Percentiles rank a stretch among this genome's conserved stretches.
These are phyloP conservation scores for Antheraea yamamai DNA, from an alignment of 2,888 invertebrate genomes.

Conservation along the genomic window DNA sequence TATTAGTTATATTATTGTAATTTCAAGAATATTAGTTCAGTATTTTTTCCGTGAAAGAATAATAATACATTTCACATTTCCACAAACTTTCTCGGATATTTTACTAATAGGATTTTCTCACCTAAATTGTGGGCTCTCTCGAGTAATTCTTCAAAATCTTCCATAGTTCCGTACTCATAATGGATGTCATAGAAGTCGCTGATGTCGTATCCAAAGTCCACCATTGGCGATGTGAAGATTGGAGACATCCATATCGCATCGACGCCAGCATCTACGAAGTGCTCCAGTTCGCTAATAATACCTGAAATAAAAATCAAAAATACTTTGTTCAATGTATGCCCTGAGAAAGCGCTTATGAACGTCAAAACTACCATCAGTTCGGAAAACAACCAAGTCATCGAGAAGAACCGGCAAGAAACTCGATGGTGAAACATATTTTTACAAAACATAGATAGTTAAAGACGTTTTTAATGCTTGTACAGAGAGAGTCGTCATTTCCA, in stretches of 20 bases:
- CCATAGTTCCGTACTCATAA: slow-evolving; percentile 87
- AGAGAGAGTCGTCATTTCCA: too few species aligned
- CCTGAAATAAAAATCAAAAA: slow-evolving; percentile 52
- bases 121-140: slow-evolving; percentile 81
- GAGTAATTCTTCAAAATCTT: slow-evolving; percentile 85
- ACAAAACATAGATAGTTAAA: background rate
- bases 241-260: slow-evolving; percentile 93
- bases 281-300: slow-evolving; percentile 81
- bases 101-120: slow-evolving; percentile 29
- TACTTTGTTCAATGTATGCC: too few species aligned
- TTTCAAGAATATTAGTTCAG: too few species aligned
- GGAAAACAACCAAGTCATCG: too few species aligned
- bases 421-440: too few species aligned
- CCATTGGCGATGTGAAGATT: slow-evolving; percentile 91
- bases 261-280: slow-evolving; percentile 86
- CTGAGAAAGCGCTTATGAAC: too few species aligned
- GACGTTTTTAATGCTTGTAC: too few species aligned
- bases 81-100: background rate
- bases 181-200: slow-evolving; percentile 89
- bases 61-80: too few species aligned
- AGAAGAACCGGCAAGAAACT: too few species aligned
- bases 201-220: slow-evolving; percentile 94
- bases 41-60: too few species aligned
- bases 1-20: too few species aligned
- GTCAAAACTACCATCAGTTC: too few species aligned